Base-by-base conservation (phyloP, 2,888 invertebrate genomes). In the Morpho helenor region DNA sequence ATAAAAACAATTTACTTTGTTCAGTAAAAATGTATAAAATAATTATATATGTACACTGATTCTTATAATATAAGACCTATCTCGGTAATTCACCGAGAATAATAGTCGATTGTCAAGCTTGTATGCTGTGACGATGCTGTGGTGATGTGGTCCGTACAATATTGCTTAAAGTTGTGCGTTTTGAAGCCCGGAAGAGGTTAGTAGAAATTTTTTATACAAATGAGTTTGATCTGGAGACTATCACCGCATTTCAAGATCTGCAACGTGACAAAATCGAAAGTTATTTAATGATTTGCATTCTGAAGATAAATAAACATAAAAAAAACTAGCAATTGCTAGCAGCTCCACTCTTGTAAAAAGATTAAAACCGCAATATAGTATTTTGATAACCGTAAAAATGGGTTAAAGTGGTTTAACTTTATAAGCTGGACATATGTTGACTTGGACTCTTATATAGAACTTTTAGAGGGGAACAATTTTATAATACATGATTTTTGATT, bases 241-340 rank as follows among this genome's bases (percentile, higher is more conserved):
- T 85, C 79, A 86, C 84, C 85, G 87, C 89, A 88, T 88, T 74
- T 86, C 88, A 89, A 87, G 87, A 89, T 83, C 89, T 90, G 89
- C 51, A 88, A 76, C 56, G 4, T 67, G 60, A 62, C 22, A 64
- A 50, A 62, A 57, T 5, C 31, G 22, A 41, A 46, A 43, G 23
- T 10, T 9, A 9, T 23, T 9, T 8, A 23, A 8, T 8, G 4
- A 0, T 23, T 23, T 23, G 23, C n/a, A n/a, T n/a, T n/a, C n/a
- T n/a, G n/a, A n/a, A n/a, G n/a, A n/a, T n/a, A n/a, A n/a, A n/a
- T n/a, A n/a, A n/a, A n/a, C n/a, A n/a, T n/a, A n/a, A n/a, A n/a
- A n/a, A n/a, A n/a, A n/a, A n/a, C n/a, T n/a, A n/a, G n/a, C n/a
- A n/a, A n/a, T n/a, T n/a, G n/a, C n/a, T n/a, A n/a, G n/a, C n/a